A percentile compares a stretch with the other conserved stretches of the same genome.
Conservation (phyloP, 2,888 invertebrate genomes). For the Dorcus parallelipipedus region DNA sequence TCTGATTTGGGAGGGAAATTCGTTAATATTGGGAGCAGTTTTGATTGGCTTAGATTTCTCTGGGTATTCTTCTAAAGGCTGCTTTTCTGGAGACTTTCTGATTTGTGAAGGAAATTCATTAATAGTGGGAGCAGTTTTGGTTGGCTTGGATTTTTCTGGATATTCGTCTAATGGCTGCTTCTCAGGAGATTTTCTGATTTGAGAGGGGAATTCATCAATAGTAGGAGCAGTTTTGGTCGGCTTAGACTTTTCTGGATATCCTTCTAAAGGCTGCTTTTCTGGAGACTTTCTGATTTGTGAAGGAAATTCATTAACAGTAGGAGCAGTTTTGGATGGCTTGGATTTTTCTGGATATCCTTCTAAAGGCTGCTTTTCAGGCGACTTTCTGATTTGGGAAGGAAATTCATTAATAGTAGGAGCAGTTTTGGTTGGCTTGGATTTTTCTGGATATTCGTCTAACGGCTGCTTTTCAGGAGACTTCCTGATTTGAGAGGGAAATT, state of each 20-base stretch:
- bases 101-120: constrained; percentile 21
- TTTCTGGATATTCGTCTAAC: constrained; percentile 20
- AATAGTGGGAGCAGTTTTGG: constrained; percentile 15
- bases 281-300: constrained; percentile 12
- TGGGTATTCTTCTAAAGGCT: constrained; percentile 10
- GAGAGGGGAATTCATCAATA: constrained; percentile 7
- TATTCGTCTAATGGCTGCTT: constrained; percentile 19
- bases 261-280: constrained; percentile 19
- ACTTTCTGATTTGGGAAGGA: constrained; percentile 21
- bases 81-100: constrained; percentile 19
- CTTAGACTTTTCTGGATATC: constrained; percentile 19
- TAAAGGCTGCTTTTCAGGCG: constrained; percentile 19
- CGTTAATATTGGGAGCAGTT: constrained; percentile 19
- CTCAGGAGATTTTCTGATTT: background rate
- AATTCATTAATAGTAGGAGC: constrained; percentile 18
- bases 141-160: constrained; percentile 18
- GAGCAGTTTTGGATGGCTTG: constrained; percentile 3
- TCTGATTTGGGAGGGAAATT: constrained; percentile 30
- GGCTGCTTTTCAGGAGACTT: constrained; percentile 19
- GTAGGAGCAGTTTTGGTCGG: constrained; percentile 12
- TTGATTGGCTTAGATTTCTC: constrained; percentile 9
- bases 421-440: constrained; percentile 11
- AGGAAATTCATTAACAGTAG: constrained; percentile 10
- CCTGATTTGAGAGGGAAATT: constrained; percentile 23
- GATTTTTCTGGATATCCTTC: constrained; percentile 14